Conservation (phyloP, 2,113 vertebrate species). For the Axis porcinus region DNA sequence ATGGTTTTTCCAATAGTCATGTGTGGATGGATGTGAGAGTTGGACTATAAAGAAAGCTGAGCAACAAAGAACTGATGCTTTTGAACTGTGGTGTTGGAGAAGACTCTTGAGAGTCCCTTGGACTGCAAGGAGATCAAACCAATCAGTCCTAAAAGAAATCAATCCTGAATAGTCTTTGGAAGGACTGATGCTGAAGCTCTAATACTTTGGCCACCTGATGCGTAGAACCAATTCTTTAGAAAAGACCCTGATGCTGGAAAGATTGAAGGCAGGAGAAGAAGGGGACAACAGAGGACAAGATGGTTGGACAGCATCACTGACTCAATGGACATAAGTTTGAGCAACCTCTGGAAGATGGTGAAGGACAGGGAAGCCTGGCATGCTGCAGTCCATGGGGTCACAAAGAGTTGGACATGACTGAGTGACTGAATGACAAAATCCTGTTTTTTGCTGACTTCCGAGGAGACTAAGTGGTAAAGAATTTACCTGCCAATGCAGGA, state of each 20-base stretch:
- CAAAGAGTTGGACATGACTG: background rate
- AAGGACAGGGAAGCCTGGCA: background rate
- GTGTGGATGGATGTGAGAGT: background rate
- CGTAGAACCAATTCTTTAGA: background rate
- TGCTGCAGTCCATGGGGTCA: background rate
- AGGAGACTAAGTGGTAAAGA: background rate
- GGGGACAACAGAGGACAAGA: background rate
- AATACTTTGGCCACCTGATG: background rate
- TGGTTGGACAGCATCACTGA: background rate
- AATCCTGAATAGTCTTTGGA: background rate
- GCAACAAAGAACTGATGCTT: background rate
- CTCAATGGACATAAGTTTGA: background rate
- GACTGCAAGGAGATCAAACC: background rate
- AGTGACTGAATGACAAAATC: background rate
- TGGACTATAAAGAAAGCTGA: background rate
- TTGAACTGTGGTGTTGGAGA: background rate
- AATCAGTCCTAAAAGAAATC: background rate
- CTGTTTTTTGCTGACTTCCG: background rate
- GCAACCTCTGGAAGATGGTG: background rate
- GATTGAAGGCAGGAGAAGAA: background rate
- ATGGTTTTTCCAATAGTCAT: background rate
- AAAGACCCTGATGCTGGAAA: background rate
- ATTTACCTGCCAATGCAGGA: background rate
- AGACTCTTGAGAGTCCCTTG: background rate
- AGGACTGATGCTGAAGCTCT: background rate